Base-by-base conservation (phyloP, 2,888 invertebrate genomes). In the Pseudolycoriella hygida region DNA sequence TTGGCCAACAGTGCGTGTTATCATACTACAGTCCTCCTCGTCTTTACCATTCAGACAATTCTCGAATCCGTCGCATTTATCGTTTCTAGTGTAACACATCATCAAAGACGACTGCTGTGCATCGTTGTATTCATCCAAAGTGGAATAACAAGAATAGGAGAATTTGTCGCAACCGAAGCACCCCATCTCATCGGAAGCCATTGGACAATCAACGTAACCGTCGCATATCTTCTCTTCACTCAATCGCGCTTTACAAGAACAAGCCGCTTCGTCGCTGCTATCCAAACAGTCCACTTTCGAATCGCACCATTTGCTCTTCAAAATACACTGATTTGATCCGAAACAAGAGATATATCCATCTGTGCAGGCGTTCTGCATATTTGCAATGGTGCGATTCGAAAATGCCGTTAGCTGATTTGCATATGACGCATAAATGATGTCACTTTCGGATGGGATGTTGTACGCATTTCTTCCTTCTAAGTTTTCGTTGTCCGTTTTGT, bases 141-240 rank as follows among this genome's bases (percentile, higher is more conserved):
- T 66, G 50, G 77, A 73, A 49, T 76, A 74, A 55, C 86, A 87
- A 51, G 77, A 84, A 54, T 80, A 82, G 49, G 69, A 69, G 41
- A 70, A 61, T 38, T 66, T 64, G 15, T 66, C 67, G 53, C 87
- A 88, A 81, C 85, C 83, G 56, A 74, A 76, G 58, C 87, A 88
- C 17, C 77, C 81, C 54, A 77, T 64, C 66, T 88, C 87, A 55
- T 87, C 87, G 66, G 83, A 84, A 17, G 78, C 82, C 53, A 74
- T 71, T 0, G 86, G 87, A 59, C 86, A 88, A 56, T 88, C 88
- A 41, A 76, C 74, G 55, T 80, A 85, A 14, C 83, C 84, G 60
- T 89, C 89, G 56, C 89, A 89, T 1, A 77, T 59, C 51, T 81
- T 72, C 3, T 72, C 66, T 40, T 67, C 65, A 14, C 72, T 71